A percentile compares a stretch with the other conserved stretches of the same genome.
phyloP scores from a whole-genome alignment of 2,797 vertebrate species.

The Chrosomus eos region DNA sequence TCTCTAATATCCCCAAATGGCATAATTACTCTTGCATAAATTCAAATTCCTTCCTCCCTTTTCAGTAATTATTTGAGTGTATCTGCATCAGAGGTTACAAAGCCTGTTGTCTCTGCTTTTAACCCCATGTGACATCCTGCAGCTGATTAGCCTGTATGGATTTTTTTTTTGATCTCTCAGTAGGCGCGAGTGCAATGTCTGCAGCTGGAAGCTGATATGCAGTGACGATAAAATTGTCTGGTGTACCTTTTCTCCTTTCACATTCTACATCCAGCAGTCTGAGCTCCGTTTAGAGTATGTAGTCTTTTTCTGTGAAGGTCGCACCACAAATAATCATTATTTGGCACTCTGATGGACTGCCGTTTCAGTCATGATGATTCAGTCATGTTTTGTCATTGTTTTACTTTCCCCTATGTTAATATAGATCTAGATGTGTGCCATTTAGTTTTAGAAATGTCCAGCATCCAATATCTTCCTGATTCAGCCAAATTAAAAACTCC shows the following conservation, averaged over 20 bases:
- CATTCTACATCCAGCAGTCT: background rate
- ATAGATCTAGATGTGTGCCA: background rate
- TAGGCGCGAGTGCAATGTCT: slow-evolving; percentile 28
- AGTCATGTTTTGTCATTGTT: background rate
- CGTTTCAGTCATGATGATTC: slow-evolving; percentile 1
- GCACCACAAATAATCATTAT: background rate
- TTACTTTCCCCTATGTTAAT: background rate
- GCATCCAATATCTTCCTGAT: background rate
- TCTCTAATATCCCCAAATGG: slow-evolving; percentile 64
- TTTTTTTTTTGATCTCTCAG: slow-evolving; percentile 43
- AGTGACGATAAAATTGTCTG: slow-evolving; percentile 18
- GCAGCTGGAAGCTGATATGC: slow-evolving; percentile 39
- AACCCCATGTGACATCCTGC: slow-evolving; percentile 66
- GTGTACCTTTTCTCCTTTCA: slow-evolving; percentile 12
- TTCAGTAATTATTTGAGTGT: slow-evolving; percentile 61
- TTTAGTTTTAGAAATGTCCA: background rate
- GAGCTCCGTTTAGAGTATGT: background rate
- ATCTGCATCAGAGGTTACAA: slow-evolving; percentile 68
- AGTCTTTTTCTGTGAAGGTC: background rate
- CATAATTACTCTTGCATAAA: slow-evolving; percentile 67
- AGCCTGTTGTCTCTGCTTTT: slow-evolving; percentile 64
- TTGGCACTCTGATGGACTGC: background rate
- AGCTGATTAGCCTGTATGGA: slow-evolving; percentile 58
- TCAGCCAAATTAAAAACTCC: background rate
- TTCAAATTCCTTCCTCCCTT: slow-evolving; percentile 62